Evolutionary conservation across 2,797 vertebrate genomes (phyloP).

Genomic region (Tolypeutes matacus): DNA sequence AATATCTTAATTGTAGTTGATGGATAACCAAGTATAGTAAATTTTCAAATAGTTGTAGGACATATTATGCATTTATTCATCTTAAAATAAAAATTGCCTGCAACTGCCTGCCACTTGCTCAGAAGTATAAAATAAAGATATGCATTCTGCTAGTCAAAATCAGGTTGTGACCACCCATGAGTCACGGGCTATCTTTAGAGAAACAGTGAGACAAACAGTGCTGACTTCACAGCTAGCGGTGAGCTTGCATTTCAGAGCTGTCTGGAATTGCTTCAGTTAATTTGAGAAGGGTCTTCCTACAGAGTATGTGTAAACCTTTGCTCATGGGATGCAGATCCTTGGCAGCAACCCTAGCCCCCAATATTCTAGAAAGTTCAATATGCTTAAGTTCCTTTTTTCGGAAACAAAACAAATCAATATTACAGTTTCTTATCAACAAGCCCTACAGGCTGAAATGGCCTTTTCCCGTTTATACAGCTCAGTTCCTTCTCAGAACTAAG

Average conservation of each 20-base stretch:
- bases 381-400: background rate
- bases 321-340: background rate
- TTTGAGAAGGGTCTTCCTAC: background rate
- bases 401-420: background rate
- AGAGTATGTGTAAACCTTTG: fast-evolving
- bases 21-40: background rate
- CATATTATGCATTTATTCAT: background rate
- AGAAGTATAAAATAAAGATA: background rate
- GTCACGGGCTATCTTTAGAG: fast-evolving
- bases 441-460: fast-evolving
- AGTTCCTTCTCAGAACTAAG: background rate
- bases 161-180: background rate
- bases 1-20: background rate
- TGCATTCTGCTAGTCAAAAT: background rate
- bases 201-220: fast-evolving
- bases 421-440: background rate
- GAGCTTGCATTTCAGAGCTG: fast-evolving
- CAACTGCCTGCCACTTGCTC: background rate
- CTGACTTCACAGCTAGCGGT: fast-evolving
- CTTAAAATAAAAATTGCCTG: background rate
- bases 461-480: fast-evolving
- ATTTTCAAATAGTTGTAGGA: background rate
- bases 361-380: background rate
- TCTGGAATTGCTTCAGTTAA: fast-evolving
- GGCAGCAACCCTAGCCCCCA: background rate